These are phyloP conservation scores for Symphodus melops DNA, from an alignment of 2,113 vertebrate genomes.

Conservation along the genomic window DNA sequence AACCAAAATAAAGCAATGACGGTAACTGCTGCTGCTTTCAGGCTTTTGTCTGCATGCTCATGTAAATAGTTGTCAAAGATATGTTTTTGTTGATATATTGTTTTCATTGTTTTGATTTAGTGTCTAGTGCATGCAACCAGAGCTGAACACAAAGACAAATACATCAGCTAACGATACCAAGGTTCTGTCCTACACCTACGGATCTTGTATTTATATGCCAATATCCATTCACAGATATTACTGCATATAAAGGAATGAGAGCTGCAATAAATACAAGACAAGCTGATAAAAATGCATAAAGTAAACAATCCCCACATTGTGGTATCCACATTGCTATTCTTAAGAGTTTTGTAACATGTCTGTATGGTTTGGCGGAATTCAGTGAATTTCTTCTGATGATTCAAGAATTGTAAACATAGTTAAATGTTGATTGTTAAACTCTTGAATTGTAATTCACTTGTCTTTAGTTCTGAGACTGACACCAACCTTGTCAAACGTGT, in stretches of 20 bases:
- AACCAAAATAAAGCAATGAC: neutral
- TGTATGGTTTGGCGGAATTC: slow-evolving; percentile 38
- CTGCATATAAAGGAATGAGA: neutral
- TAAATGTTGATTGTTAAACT: slow-evolving; percentile 16
- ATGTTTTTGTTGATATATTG: neutral
- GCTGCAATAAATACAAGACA: slow-evolving; percentile 4
- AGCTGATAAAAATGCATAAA: neutral
- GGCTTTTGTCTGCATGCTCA: neutral
- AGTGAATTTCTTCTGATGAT: slow-evolving; percentile 31
- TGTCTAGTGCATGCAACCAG: neutral
- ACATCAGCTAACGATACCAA: neutral
- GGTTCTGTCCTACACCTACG: neutral
- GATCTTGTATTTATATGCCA: neutral
- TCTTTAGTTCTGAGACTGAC: neutral
- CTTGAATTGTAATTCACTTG: slow-evolving; percentile 28
- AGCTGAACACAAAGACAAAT: neutral
- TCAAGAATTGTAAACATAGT: slow-evolving; percentile 35
- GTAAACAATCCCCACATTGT: neutral
- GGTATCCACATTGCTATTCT: neutral
- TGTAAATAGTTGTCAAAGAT: neutral
- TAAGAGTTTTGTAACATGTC: neutral
- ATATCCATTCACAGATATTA: neutral
- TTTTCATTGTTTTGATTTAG: neutral
- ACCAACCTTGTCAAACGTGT: slow-evolving; percentile 17
- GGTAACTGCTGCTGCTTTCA: neutral